phyloP scores from a whole-genome alignment of 1,140 invertebrate species.

The Orussus abietinus region DNA sequence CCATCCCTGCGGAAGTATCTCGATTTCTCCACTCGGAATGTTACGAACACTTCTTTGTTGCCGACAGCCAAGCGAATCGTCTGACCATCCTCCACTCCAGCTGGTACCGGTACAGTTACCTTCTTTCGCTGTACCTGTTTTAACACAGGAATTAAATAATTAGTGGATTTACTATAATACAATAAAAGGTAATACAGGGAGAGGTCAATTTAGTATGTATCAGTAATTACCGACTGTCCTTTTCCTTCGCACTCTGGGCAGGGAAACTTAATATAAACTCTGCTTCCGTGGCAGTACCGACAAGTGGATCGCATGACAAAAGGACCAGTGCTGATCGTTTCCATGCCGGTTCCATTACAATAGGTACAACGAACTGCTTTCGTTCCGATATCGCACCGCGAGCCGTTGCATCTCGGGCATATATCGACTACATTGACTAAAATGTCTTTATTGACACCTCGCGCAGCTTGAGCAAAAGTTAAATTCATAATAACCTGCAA shows the following conservation, averaged over 20 bases:
- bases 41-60: slow-evolving; percentile 85
- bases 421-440: slow-evolving; percentile 88
- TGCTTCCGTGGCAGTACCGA: slow-evolving; percentile 84
- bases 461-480: slow-evolving; percentile 91
- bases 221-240: slow-evolving; percentile 70
- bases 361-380: slow-evolving; percentile 82
- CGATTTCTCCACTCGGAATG: slow-evolving; percentile 87
- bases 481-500: slow-evolving; percentile 80
- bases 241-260: slow-evolving; percentile 92
- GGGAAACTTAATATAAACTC: slow-evolving; percentile 84
- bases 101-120: slow-evolving; percentile 92
- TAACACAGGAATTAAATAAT: slow-evolving; percentile 7
- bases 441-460: slow-evolving; percentile 93
- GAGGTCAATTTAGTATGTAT: slow-evolving; percentile 1
- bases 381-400: slow-evolving; percentile 80
- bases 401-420: slow-evolving; percentile 86
- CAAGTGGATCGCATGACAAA: slow-evolving; percentile 98
- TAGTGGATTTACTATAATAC: slow-evolving; percentile 2
- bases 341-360: slow-evolving; percentile 98
- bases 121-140: slow-evolving; percentile 83
- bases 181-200: slow-evolving; percentile 4
- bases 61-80: slow-evolving; percentile 91
- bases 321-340: slow-evolving; percentile 85
- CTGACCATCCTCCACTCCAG: slow-evolving; percentile 95
- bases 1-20: slow-evolving; percentile 90